Conservation (phyloP, 2,797 vertebrate genomes). For the Falco biarmicus region DNA sequence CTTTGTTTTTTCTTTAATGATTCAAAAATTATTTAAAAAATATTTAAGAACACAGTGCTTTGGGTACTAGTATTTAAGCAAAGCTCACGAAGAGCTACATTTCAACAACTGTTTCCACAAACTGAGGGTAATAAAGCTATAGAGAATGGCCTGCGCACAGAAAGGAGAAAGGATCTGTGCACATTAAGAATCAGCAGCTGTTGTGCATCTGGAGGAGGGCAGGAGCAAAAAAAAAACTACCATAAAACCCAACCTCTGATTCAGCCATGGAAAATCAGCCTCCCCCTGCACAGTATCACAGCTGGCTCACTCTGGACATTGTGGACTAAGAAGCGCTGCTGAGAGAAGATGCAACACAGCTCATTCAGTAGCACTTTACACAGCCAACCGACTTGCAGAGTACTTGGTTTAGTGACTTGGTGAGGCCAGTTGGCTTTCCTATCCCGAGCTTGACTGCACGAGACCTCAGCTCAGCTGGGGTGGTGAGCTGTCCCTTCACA, state of each 20-base stretch:
- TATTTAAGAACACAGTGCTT: not conserved
- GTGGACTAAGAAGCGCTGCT: accelerated
- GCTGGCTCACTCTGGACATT: not conserved
- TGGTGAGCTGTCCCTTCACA: accelerated
- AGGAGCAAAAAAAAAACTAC: not conserved
- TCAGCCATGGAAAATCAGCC: not conserved
- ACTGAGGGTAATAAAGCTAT: not conserved
- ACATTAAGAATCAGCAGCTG: not conserved
- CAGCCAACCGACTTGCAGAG: accelerated
- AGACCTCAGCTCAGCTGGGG: not conserved
- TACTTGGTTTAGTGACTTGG: not conserved
- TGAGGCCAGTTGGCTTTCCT: not conserved
- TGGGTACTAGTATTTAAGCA: not conserved
- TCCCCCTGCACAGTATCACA: not conserved
- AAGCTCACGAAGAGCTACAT: not conserved
- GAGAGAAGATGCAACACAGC: not conserved
- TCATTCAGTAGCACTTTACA: not conserved
- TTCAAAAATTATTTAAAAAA: not conserved
- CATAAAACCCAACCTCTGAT: not conserved
- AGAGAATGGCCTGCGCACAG: not conserved
- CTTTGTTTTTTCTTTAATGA: not conserved
- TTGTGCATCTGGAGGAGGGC: accelerated
- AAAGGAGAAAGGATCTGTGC: not conserved
- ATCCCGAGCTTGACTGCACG: accelerated
- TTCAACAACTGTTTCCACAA: not conserved